A percentile compares a stretch with the other conserved stretches of the same genome.
phyloP scores from a whole-genome alignment of 2,113 vertebrate genomes.

The Penelope pileata region DNA sequence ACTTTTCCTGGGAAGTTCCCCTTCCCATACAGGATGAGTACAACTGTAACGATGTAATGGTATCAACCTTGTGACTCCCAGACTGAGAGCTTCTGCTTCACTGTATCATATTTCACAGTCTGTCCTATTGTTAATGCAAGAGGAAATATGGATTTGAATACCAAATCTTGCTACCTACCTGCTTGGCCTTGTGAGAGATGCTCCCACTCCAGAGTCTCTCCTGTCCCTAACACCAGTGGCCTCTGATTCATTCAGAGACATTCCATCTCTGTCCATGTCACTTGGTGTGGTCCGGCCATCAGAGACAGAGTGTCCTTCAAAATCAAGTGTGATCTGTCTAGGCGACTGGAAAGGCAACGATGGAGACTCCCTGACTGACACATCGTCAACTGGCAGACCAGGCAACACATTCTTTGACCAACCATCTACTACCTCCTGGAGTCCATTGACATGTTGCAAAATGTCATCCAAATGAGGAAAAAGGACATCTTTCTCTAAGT shows the following conservation, averaged over 20 bases:
- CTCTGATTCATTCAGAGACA: slow-evolving; percentile 88
- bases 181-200: slow-evolving; percentile 92
- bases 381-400: slow-evolving; percentile 64
- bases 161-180: slow-evolving; percentile 78
- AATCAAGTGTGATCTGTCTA: slow-evolving; percentile 88
- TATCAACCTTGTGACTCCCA: background rate
- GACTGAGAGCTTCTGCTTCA: background rate
- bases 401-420: slow-evolving; percentile 90
- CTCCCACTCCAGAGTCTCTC: slow-evolving; percentile 94
- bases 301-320: slow-evolving; percentile 89
- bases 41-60: background rate
- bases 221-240: slow-evolving; percentile 85
- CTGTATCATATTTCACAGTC: background rate
- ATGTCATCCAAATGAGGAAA: slow-evolving; percentile 94
- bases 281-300: slow-evolving; percentile 87
- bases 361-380: slow-evolving; percentile 29
- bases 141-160: background rate
- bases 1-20: background rate
- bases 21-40: background rate
- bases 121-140: background rate
- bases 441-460: slow-evolving; percentile 90
- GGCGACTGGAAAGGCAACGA: slow-evolving; percentile 72
- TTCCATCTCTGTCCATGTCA: slow-evolving; percentile 86
- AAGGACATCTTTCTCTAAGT: slow-evolving; percentile 90
- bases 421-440: slow-evolving; percentile 90